Conservation (phyloP, 2,797 vertebrate genomes). For the Hydrocynus forskahlii region DNA sequence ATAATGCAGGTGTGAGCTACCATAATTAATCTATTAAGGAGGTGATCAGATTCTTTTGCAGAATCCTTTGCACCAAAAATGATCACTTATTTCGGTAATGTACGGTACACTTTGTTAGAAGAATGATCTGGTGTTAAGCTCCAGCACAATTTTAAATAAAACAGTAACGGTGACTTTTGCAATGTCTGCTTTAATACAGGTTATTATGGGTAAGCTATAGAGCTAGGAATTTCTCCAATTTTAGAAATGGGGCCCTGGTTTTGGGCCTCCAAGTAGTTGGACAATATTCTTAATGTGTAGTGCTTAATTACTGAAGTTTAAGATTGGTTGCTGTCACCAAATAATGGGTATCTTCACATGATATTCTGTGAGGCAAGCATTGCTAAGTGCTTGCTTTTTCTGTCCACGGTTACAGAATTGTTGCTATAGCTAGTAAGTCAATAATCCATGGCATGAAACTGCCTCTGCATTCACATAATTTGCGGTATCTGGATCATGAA, state of each 20-base stretch:
- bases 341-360: not conserved
- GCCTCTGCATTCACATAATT: too few relatives aligned
- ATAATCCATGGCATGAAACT: too few relatives aligned
- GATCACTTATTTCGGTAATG: not conserved
- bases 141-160: too few relatives aligned
- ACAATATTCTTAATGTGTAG: not conserved
- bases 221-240: too few relatives aligned
- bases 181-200: too few relatives aligned
- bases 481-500: too few relatives aligned
- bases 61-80: not conserved
- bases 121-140: too few relatives aligned
- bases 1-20: not conserved
- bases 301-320: not conserved
- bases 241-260: too few relatives aligned
- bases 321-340: not conserved
- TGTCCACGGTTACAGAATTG: not conserved
- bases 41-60: too few relatives aligned
- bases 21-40: not conserved
- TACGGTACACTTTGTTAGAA: not conserved
- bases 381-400: not conserved
- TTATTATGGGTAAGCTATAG: too few relatives aligned
- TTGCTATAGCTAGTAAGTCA: not conserved
- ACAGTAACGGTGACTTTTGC: too few relatives aligned
- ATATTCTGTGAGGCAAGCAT: not conserved
- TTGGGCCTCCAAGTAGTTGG: not conserved